Conservation (phyloP, 1,140 invertebrate genomes). For the Drosophila malerkotliana region DNA sequence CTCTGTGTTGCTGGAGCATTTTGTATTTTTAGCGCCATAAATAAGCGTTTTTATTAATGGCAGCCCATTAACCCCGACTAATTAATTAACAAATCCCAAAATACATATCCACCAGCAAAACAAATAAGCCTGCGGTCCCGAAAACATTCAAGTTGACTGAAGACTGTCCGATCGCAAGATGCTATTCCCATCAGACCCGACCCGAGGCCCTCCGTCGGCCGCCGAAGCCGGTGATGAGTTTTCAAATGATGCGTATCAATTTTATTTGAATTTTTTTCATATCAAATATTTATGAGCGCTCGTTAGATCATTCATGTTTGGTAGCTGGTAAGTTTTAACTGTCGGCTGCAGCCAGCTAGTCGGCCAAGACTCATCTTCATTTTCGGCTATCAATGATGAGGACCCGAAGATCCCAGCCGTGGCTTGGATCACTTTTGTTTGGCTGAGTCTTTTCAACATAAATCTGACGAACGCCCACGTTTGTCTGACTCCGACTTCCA, state of each 20-base stretch:
- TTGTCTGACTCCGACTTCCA: constrained; percentile 32
- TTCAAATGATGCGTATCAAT: constrained; percentile 79
- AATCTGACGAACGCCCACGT: constrained; percentile 74
- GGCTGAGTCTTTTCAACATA: constrained; percentile 57
- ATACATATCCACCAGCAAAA: constrained; percentile 59
- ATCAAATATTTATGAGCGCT: constrained; percentile 77
- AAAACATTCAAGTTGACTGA: constrained; percentile 22
- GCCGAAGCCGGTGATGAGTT: constrained; percentile 66
- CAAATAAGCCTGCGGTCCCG: constrained; percentile 43
- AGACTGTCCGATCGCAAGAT: constrained; percentile 30
- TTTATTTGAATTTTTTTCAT: constrained; percentile 71
- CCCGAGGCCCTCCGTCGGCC: not conserved
- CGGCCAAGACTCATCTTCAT: not conserved
- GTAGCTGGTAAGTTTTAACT: not conserved
- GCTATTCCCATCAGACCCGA: constrained; percentile 17
- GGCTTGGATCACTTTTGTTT: constrained; percentile 29
- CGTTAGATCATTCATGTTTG: constrained; percentile 68
- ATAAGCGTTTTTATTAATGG: constrained; percentile 80
- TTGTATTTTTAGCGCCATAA: constrained; percentile 75
- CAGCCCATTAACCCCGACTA: constrained; percentile 78
- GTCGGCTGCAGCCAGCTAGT: not conserved
- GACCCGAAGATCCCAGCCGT: not conserved
- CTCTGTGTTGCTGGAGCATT: constrained; percentile 30
- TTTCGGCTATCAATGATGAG: constrained; percentile 52
- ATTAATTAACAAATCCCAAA: constrained; percentile 72